Percentiles rank a stretch among this genome's conserved stretches.
These are phyloP conservation scores for Gasteruption jaculator DNA, from an alignment of 2,888 invertebrate species.

Conservation along the genomic window DNA sequence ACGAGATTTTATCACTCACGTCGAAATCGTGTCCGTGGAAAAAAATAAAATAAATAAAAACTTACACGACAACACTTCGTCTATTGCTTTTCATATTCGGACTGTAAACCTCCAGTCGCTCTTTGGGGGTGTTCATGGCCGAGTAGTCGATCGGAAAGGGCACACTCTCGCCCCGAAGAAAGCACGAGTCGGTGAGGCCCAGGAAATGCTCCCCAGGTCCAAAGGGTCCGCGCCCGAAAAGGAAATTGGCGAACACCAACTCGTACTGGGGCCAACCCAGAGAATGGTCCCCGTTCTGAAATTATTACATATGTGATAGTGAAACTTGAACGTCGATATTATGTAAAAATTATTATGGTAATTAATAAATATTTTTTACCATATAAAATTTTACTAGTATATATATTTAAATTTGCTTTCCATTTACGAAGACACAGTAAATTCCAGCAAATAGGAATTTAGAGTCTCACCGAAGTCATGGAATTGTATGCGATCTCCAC, in stretches of 20 bases:
- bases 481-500: conserved; percentile 66
- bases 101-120: conserved; percentile 66
- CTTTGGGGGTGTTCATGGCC: conserved; percentile 67
- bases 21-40: no score
- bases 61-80: conserved; percentile 65
- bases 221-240: conserved; percentile 70
- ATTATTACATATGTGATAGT: no score
- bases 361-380: no score
- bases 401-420: no score
- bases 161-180: conserved; percentile 27
- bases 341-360: no score
- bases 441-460: neutral
- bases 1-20: no score
- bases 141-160: conserved; percentile 74
- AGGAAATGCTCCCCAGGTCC: conserved; percentile 73
- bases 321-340: no score
- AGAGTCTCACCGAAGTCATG: conserved; percentile 66
- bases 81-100: conserved; percentile 67
- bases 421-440: neutral
- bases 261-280: conserved; percentile 67
- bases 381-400: no score
- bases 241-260: conserved; percentile 70
- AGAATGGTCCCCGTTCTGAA: conserved; percentile 66
- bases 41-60: neutral
- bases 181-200: conserved; percentile 48